phyloP scores from a whole-genome alignment of 2,888 invertebrate species.

The Heteromurus nitidus region DNA sequence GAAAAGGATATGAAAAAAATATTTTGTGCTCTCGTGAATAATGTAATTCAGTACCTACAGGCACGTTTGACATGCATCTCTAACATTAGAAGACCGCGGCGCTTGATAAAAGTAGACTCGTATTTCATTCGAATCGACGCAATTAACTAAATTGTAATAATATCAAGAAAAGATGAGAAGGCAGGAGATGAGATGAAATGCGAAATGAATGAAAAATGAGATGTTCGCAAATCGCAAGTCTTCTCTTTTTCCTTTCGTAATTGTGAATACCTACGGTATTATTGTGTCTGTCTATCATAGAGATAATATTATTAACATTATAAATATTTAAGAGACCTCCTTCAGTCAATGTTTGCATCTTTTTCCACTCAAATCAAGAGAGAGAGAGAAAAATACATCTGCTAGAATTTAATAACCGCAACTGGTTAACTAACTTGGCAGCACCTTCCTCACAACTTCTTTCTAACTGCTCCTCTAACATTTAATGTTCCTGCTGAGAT shows the following conservation, averaged over 20 bases:
- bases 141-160: constrained; percentile 10
- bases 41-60: constrained; percentile 30
- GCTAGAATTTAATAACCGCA: not conserved
- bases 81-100: not conserved
- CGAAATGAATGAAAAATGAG: not conserved
- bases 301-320: not conserved
- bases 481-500: not conserved
- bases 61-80: not conserved
- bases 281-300: constrained; percentile 1
- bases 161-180: not conserved
- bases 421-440: constrained; percentile 39
- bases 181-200: not conserved
- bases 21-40: not conserved
- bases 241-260: too few relatives aligned
- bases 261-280: not conserved
- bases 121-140: not conserved
- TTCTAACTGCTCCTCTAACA: not conserved
- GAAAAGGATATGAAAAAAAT: not conserved
- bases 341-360: constrained; percentile 8
- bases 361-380: not conserved
- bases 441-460: not conserved
- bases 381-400: not conserved
- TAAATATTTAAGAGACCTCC: not conserved
- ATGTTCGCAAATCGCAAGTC: not conserved
- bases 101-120: not conserved